Conservation (phyloP, 1,140 invertebrate genomes). For the Cylas formicarius region DNA sequence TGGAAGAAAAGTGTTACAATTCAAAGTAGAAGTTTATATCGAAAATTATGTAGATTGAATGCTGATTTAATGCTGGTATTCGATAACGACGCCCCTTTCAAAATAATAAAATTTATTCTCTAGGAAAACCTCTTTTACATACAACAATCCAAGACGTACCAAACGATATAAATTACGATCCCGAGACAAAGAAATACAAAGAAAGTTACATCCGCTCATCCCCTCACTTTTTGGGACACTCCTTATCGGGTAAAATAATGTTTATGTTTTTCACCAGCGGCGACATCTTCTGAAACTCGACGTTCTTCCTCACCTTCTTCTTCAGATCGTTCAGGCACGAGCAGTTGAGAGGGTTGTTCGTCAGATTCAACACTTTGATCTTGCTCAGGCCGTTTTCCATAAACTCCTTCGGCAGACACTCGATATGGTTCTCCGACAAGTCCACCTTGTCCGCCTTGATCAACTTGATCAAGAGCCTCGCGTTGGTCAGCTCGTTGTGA, state of each 20-base stretch:
- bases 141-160: no score
- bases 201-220: no score
- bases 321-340: constrained; percentile 22
- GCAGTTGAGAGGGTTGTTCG: constrained; percentile 23
- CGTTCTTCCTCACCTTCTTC: constrained; percentile 16
- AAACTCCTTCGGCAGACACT: constrained; percentile 25
- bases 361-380: constrained; percentile 20
- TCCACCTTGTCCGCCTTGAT: constrained; percentile 19
- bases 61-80: no score
- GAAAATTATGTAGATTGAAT: no score
- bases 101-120: no score
- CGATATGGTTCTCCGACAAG: constrained; percentile 21
- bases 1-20: no score
- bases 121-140: no score
- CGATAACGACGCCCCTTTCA: no score
- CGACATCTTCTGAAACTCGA: constrained; percentile 23
- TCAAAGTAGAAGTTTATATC: no score
- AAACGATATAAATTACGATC: no score
- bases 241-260: constrained; percentile 16
- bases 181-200: no score
- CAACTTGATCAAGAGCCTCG: constrained; percentile 21
- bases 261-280: constrained; percentile 19
- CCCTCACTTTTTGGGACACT: constrained; percentile 4
- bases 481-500: constrained; percentile 23
- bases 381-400: constrained; percentile 22